These are phyloP conservation scores for Nothocercus julius DNA, from an alignment of 2,113 vertebrate species.

Conservation along the genomic window DNA sequence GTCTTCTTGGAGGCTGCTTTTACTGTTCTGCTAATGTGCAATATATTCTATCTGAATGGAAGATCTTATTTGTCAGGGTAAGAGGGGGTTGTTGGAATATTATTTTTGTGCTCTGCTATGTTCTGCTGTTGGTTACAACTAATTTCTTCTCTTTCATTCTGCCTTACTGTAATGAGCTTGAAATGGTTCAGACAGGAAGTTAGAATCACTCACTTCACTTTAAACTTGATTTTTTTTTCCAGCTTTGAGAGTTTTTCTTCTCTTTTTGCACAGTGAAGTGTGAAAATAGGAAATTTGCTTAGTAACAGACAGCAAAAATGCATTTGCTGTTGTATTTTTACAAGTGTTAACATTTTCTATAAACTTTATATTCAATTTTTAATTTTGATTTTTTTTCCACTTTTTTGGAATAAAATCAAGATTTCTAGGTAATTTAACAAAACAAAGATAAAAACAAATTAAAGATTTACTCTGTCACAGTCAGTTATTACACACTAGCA, in stretches of 20 bases:
- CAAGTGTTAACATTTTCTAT: neutral
- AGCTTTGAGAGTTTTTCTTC: neutral
- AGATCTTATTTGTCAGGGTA: neutral
- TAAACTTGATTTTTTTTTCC: neutral
- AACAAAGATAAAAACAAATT: neutral
- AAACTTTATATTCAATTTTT: neutral
- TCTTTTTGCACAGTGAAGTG: neutral
- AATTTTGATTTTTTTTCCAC: neutral
- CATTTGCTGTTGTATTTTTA: neutral
- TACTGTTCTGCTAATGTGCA: constrained; percentile 1
- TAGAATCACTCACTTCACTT: constrained; percentile 5
- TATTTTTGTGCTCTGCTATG: constrained; percentile 9
- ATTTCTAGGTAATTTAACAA: neutral
- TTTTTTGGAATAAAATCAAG: neutral
- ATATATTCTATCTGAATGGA: neutral
- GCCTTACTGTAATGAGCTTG: neutral
- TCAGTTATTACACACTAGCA: neutral
- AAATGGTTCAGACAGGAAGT: neutral
- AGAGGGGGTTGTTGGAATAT: neutral
- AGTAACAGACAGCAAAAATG: neutral
- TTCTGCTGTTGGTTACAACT: constrained; percentile 11
- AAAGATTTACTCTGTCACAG: neutral
- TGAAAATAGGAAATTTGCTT: neutral
- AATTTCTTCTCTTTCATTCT: neutral
- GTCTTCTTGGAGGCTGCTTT: constrained; percentile 9